Evolutionary conservation across 2,797 vertebrate species (phyloP), one percentile per base, ranked within the genome.

Genomic region (Amazona ochrocephala): DNA sequence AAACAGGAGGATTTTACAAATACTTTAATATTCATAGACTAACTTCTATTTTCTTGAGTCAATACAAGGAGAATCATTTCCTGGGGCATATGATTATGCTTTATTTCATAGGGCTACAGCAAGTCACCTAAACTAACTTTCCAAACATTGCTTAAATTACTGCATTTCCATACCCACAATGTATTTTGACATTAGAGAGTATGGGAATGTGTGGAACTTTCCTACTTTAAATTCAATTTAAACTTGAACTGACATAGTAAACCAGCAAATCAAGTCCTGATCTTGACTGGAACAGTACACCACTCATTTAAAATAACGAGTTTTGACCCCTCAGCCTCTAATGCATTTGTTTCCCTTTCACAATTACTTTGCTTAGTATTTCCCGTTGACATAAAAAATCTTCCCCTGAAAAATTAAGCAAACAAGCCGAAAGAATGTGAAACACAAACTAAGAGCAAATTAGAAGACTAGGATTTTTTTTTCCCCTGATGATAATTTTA

Each of bases 401-500:
- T 91, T 90, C 16, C 51, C 56, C 50, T 72, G 47, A 91, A 93
- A 90, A 94, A 72, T n/a, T 70, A 90, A 67, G 37, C 65, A 93
- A 92, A 64, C 24, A 89, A 96, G n/a, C 41, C 67, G 88, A 90
- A 12, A 71, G 47, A 93, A 76, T 71, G 34, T 7, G 13, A 96
- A 26, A 94, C 26, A 83, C 21, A 82, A 29, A 64, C 60, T 67
- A 77, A 74, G 17, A 95, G 44, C 64, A 95, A 92, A 86, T 79
- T 5, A 87, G 7, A 4, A 75, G n/a, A 74, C 86, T 27, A 93
- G 50, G 23, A 85, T 44, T 73, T 64, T 45, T 45, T 47, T 94
- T 78, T 58, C 56, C 29, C 70, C 50, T 94, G 67, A 45, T 65
- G 27, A 84, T 92, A 75, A 37, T 94, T 96, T 97, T 97, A 97